phyloP scores from a whole-genome alignment of 2,888 invertebrate genomes.

The Antitype chi region DNA sequence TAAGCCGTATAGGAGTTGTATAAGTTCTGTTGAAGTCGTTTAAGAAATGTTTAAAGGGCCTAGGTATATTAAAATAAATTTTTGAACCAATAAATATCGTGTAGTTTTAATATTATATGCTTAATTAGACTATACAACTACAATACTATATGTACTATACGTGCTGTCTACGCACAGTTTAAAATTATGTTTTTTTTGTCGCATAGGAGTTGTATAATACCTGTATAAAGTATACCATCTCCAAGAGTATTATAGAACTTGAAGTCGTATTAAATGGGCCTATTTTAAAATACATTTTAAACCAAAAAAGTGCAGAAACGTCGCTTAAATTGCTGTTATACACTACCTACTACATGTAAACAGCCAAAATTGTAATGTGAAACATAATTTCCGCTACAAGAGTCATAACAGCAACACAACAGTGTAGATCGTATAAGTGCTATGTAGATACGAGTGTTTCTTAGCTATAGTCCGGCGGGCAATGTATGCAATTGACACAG shows the following conservation, averaged over 20 bases:
- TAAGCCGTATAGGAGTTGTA: neutral
- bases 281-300: neutral
- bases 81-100: neutral
- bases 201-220: neutral
- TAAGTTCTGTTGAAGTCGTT: neutral
- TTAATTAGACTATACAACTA: no score
- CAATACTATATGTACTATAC: neutral
- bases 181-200: neutral
- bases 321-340: neutral
- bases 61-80: neutral
- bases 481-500: constrained; percentile 58
- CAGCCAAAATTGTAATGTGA: neutral
- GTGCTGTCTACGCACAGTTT: neutral
- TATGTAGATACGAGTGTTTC: constrained; percentile 48
- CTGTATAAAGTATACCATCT: neutral
- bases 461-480: constrained; percentile 46
- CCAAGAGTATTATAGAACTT: neutral
- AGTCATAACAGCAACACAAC: constrained; percentile 9
- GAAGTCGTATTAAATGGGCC: neutral
- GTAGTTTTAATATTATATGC: neutral
- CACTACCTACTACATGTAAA: neutral
- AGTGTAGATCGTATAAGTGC: constrained; percentile 33
- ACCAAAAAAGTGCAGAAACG: neutral
- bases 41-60: neutral
- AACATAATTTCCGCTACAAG: neutral